Percentiles rank a stretch among this genome's conserved stretches.
These are phyloP conservation scores for Clarias macrocephalus DNA, from an alignment of 2,113 vertebrate species.

Conservation along the genomic window DNA sequence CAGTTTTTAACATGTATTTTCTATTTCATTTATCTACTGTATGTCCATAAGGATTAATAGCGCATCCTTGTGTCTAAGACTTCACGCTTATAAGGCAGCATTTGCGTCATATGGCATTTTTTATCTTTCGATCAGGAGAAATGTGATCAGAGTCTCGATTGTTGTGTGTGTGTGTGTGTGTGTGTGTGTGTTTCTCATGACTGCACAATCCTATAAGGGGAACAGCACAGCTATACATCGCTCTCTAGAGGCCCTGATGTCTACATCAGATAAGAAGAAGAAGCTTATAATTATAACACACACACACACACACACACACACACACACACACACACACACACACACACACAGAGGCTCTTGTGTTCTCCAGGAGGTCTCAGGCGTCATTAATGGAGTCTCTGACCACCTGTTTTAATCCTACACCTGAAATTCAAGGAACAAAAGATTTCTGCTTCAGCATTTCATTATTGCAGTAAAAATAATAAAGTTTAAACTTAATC, in stretches of 20 bases:
- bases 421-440: not conserved
- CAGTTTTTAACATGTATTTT: not conserved
- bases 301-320: conserved; percentile 20
- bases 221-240: conserved; percentile 6
- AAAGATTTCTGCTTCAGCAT: not conserved
- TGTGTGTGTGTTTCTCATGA: conserved; percentile 14
- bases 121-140: not conserved
- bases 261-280: conserved; percentile 44
- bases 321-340: conserved; percentile 4
- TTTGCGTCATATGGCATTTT: not conserved
- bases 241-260: conserved; percentile 19
- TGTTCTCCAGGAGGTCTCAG: not conserved
- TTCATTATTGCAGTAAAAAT: not conserved
- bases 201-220: not conserved
- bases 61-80: not conserved
- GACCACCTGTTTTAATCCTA: not conserved
- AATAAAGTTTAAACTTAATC: not conserved
- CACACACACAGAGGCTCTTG: not conserved
- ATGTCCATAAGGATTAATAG: not conserved
- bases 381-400: not conserved
- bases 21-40: no score
- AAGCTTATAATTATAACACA: not conserved
- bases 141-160: not conserved
- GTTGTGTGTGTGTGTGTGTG: conserved; percentile 9
- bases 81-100: not conserved